phyloP scores from a whole-genome alignment of 2,797 vertebrate genomes.

The Rhinatrema bivittatum region DNA sequence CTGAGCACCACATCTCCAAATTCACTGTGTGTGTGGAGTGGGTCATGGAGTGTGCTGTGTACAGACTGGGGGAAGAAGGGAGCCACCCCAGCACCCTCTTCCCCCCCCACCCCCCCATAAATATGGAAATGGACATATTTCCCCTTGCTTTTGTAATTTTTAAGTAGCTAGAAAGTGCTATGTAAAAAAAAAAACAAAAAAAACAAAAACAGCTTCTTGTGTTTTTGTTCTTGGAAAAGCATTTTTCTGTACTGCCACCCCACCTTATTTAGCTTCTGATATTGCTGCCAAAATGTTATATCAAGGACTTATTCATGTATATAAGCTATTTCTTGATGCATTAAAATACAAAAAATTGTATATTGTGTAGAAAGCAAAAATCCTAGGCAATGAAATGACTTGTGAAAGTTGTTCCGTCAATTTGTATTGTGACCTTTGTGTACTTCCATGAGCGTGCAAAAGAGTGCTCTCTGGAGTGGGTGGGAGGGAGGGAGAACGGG shows the following conservation, averaged over 20 bases:
- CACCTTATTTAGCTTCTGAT: slow-evolving; percentile 44
- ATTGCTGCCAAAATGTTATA: slow-evolving; percentile 84
- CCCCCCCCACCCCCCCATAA: too few relatives aligned
- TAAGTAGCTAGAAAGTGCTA: neutral
- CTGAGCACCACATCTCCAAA: too few relatives aligned
- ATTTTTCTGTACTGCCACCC: neutral
- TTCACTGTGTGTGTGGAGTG: too few relatives aligned
- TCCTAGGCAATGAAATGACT: slow-evolving; percentile 29
- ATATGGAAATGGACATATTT: slow-evolving; percentile 8
- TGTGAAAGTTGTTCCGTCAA: slow-evolving; percentile 77
- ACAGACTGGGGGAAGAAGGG: too few relatives aligned
- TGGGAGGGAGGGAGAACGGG: slow-evolving; percentile 10
- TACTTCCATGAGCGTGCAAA: slow-evolving; percentile 89
- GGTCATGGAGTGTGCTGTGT: too few relatives aligned
- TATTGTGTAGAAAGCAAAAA: slow-evolving; percentile 78
- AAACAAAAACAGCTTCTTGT: too few relatives aligned
- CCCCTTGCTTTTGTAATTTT: neutral
- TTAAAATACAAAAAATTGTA: slow-evolving; percentile 79
- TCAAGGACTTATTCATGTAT: slow-evolving; percentile 82
- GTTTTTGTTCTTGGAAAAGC: too few relatives aligned
- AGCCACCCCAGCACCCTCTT: too few relatives aligned
- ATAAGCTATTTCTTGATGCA: slow-evolving; percentile 83
- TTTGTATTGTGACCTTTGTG: slow-evolving; percentile 83
- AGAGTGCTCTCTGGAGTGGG: slow-evolving; percentile 52
- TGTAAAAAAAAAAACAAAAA: too few relatives aligned